Evolutionary conservation across 1,140 invertebrate species (phyloP), one percentile per base, ranked within the genome.

Genomic region (Chrysoperla carnea): DNA sequence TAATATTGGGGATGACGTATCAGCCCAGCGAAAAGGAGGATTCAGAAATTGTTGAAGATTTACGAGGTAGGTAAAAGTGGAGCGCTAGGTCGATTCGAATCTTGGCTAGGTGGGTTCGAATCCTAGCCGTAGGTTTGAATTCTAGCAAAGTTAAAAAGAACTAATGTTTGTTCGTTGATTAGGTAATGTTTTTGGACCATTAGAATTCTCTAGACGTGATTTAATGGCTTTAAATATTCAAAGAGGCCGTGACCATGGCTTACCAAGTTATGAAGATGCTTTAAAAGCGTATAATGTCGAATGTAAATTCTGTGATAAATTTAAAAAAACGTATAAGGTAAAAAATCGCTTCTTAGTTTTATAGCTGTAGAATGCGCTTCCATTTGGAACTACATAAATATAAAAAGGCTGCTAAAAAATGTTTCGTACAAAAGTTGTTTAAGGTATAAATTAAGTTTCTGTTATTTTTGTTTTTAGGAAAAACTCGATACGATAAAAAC

Each of bases 131-230:
- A n/a, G n/a, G n/a, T n/a, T n/a, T n/a, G n/a, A n/a, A n/a, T n/a
- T n/a, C n/a, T n/a, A n/a, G n/a, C n/a, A n/a, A n/a, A n/a, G n/a
- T n/a, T n/a, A n/a, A n/a, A n/a, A n/a, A n/a, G n/a, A n/a, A n/a
- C n/a, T n/a, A n/a, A n/a, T n/a, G n/a, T 23, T 13, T 40, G 13
- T n/a, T 40, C 5, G 9, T 41, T n/a, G n/a, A n/a, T n/a, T n/a
- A 41, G 40, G 40, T 0, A 65, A 58, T 48, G 71, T 75, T 29
- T 80, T 77, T 55, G 79, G 78, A 0, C 73, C 78, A 4, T 56
- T 80, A 45, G 76, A 81, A 57, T 81, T 76, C 55, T 75, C 78
- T 3, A 59, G 76, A 39, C 63, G 73, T 38, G 77, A 82, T 56
- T 56, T 75, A 28, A 75, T 77, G 54, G 73, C 75, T 1, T 53